These are phyloP conservation scores for Stomorhina lunata DNA, from an alignment of 2,888 invertebrate genomes.

Conservation along the genomic window DNA sequence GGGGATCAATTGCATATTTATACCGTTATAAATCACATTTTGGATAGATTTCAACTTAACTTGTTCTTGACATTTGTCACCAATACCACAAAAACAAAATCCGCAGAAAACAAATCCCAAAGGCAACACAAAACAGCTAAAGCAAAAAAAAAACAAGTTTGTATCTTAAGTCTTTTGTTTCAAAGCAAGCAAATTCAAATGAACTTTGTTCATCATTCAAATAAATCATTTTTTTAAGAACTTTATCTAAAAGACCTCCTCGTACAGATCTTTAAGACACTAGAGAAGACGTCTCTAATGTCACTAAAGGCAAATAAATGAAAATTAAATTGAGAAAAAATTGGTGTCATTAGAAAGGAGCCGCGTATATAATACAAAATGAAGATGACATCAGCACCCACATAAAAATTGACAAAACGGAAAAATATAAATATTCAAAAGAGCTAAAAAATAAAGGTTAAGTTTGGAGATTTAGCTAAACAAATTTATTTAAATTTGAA, in stretches of 20 bases:
- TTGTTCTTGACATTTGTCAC: conserved; percentile 49
- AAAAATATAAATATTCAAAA: conserved; percentile 17
- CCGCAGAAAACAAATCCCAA: neutral
- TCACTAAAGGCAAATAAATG: neutral
- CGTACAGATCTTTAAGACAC: neutral
- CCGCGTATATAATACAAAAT: neutral
- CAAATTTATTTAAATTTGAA: neutral
- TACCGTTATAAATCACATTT: conserved; percentile 54
- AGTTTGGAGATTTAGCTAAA: neutral
- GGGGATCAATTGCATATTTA: conserved; percentile 43
- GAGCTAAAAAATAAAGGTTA: neutral
- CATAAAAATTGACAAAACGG: too few species aligned
- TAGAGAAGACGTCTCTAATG: neutral
- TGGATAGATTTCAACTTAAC: conserved; percentile 26
- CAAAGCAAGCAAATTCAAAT: neutral
- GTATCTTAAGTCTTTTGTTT: conserved; percentile 41
- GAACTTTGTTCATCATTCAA: neutral
- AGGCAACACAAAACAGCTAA: neutral
- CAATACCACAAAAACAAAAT: neutral
- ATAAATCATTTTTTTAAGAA: conserved; percentile 25
- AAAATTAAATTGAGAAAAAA: conserved; percentile 26
- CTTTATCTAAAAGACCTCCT: conserved; percentile 5
- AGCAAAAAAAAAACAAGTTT: conserved; percentile 21
- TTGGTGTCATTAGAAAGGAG: conserved; percentile 10
- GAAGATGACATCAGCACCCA: conserved; percentile 45